These are phyloP conservation scores for Blastobasis lacticolella DNA, from an alignment of 2,888 invertebrate genomes.

Conservation along the genomic window DNA sequence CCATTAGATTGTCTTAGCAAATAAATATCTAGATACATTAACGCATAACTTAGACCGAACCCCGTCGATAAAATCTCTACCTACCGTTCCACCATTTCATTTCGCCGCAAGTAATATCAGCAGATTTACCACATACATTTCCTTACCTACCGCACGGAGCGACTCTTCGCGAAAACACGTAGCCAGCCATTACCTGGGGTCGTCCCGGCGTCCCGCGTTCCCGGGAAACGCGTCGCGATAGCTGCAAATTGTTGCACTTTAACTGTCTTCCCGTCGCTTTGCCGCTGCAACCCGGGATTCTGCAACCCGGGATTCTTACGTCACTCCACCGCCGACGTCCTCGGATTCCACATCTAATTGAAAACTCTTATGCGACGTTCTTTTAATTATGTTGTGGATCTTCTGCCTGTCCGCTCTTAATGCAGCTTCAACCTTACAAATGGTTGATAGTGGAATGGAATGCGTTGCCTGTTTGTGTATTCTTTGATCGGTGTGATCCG, in stretches of 20 bases:
- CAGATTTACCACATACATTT: neutral
- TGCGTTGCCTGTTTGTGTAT: too few relatives aligned
- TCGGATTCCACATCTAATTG: conserved; percentile 65
- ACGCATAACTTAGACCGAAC: conserved; percentile 37
- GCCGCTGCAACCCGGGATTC: conserved; percentile 29
- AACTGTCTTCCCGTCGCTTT: conserved; percentile 23
- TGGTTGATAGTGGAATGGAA: too few relatives aligned
- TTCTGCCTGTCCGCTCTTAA: too few relatives aligned
- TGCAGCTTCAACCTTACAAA: too few relatives aligned
- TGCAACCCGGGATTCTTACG: conserved; percentile 48
- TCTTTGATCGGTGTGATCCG: too few relatives aligned
- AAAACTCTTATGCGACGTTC: conserved; percentile 58
- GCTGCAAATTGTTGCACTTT: conserved; percentile 55
- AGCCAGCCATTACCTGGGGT: conserved; percentile 17
- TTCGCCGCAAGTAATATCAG: neutral
- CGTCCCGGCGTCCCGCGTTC: conserved; percentile 23
- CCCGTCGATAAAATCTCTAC: conserved; percentile 5
- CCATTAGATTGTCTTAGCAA: too few relatives aligned
- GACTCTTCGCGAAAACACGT: too few relatives aligned
- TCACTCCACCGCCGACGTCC: conserved; percentile 30
- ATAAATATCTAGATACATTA: too few relatives aligned
- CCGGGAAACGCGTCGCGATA: conserved; percentile 22
- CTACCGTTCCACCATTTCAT: neutral
- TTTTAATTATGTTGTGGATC: conserved; percentile 37
- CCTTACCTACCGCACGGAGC: neutral